Evolutionary conservation across 2,888 invertebrate species (phyloP).

Genomic region (Pharmacophagus antenor): DNA sequence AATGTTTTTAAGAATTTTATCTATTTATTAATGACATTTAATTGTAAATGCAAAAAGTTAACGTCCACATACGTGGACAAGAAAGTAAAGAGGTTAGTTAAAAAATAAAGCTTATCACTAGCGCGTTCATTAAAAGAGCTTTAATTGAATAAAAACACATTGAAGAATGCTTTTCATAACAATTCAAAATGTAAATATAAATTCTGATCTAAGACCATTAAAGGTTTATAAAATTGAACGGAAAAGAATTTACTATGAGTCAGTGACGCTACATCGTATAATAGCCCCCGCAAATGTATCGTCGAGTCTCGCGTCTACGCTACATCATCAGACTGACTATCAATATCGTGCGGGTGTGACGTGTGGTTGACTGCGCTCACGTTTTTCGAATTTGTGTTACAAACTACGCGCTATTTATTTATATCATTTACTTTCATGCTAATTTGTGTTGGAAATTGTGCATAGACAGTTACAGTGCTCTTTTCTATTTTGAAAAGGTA

Average conservation of each 20-base stretch:
- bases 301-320: slow-evolving; percentile 19
- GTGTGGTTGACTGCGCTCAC: slow-evolving; percentile 35
- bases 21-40: no score
- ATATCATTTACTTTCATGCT: slow-evolving; percentile 10
- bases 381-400: slow-evolving; percentile 31
- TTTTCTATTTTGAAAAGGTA: not conserved
- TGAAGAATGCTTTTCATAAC: not conserved
- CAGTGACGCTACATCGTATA: slow-evolving; percentile 1
- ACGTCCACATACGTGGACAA: no score
- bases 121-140: not conserved
- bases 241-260: not conserved
- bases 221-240: not conserved
- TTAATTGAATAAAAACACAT: not conserved
- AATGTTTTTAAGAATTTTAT: no score
- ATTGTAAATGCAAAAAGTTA: no score
- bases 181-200: not conserved
- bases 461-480: slow-evolving; percentile 13
- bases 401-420: slow-evolving; percentile 28
- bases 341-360: slow-evolving; percentile 38
- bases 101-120: no score
- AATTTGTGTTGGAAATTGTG: slow-evolving; percentile 24
- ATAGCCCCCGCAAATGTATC: slow-evolving; percentile 12
- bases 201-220: not conserved
- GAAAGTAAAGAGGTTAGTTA: no score
- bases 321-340: slow-evolving; percentile 38